phyloP scores from a whole-genome alignment of 2,888 invertebrate genomes.

The Tanaodytes sp. region DNA sequence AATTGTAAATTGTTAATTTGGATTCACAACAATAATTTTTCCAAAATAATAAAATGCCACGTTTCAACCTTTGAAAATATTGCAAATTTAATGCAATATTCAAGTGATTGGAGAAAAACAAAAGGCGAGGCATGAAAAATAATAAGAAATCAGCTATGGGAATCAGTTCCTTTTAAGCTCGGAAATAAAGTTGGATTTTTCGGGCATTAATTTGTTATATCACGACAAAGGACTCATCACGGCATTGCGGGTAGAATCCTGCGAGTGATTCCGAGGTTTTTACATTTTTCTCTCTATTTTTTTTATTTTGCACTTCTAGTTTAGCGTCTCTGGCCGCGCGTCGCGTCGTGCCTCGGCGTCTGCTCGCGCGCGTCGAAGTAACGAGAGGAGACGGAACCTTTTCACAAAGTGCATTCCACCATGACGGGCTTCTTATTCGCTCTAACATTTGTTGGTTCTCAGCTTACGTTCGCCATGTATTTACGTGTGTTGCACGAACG shows the following conservation, averaged over 20 bases:
- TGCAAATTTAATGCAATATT: too few species aligned
- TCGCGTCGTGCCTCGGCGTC: slow-evolving; percentile 18
- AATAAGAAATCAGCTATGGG: too few species aligned
- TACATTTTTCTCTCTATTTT: too few species aligned
- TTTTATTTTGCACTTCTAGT: slow-evolving; percentile 43
- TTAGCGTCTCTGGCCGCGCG: slow-evolving; percentile 31
- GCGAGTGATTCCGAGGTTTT: slow-evolving; percentile 39
- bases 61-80: too few species aligned
- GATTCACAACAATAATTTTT: too few species aligned
- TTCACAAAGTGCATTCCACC: slow-evolving; percentile 69
- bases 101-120: too few species aligned
- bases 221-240: slow-evolving; percentile 37
- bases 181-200: slow-evolving; percentile 19
- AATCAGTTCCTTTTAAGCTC: too few species aligned
- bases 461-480: slow-evolving; percentile 65
- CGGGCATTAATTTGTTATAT: slow-evolving; percentile 59
- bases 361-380: slow-evolving; percentile 57
- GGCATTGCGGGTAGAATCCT: slow-evolving; percentile 36
- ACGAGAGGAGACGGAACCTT: slow-evolving; percentile 67
- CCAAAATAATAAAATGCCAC: too few species aligned
- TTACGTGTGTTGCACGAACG: slow-evolving; percentile 50
- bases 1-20: too few species aligned
- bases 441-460: slow-evolving; percentile 69
- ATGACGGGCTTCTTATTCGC: slow-evolving; percentile 66
- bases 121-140: too few species aligned